phyloP scores from a whole-genome alignment of 2,113 vertebrate genomes.

The Daphoenositta chrysoptera region DNA sequence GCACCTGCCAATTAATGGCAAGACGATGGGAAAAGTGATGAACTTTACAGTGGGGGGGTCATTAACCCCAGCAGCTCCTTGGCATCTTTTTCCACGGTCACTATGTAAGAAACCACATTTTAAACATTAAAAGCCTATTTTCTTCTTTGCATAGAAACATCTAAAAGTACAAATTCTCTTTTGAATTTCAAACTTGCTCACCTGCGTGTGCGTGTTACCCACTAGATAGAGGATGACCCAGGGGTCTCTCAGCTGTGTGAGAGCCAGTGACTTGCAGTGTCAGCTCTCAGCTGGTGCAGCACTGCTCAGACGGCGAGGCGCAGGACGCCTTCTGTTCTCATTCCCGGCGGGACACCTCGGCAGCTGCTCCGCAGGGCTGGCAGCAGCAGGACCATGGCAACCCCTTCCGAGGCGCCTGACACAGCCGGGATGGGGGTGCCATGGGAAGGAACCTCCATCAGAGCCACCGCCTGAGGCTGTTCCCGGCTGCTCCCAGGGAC shows the following conservation, averaged over 20 bases:
- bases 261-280: background rate
- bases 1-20: background rate
- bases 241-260: background rate
- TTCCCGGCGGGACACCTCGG: background rate
- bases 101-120: background rate
- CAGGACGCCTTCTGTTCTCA: background rate
- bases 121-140: background rate
- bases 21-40: background rate
- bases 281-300: background rate
- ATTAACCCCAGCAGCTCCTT: background rate
- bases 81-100: background rate
- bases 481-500: too few relatives aligned
- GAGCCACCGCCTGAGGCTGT: background rate
- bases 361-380: background rate
- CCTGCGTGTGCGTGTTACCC: background rate
- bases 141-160: background rate
- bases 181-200: background rate
- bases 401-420: fast-evolving
- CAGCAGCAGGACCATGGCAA: too few relatives aligned
- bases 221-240: background rate
- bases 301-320: background rate
- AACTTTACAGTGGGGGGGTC: background rate
- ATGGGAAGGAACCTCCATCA: background rate
- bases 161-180: background rate
- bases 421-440: background rate